Conservation (phyloP, 2,113 vertebrate genomes). For the Rousettus leschenaultii region DNA sequence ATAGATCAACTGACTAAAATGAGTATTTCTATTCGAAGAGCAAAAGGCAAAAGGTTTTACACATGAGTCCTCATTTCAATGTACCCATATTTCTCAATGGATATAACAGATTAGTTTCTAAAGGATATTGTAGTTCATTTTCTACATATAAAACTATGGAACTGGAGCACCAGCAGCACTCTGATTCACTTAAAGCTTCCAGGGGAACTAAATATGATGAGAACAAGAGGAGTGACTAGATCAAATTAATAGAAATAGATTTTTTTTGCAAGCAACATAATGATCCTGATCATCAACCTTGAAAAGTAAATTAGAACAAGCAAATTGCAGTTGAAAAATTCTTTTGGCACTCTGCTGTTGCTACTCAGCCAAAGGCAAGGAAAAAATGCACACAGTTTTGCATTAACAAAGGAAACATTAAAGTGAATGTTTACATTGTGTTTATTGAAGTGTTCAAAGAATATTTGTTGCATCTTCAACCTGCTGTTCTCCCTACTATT, state of each 20-base stretch:
- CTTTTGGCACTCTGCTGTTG: constrained; percentile 85
- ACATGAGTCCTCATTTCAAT: neutral
- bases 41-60: constrained; percentile 50
- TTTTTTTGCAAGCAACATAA: constrained; percentile 78
- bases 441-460: constrained; percentile 80
- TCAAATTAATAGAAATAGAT: constrained; percentile 83
- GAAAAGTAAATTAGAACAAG: constrained; percentile 88
- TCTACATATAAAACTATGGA: constrained; percentile 72
- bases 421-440: constrained; percentile 81
- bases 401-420: constrained; percentile 82
- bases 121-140: constrained; percentile 44
- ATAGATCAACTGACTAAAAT: neutral
- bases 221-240: constrained; percentile 79
- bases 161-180: constrained; percentile 64
- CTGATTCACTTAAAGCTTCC: constrained; percentile 81
- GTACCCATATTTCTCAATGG: constrained; percentile 73
- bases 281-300: constrained; percentile 80
- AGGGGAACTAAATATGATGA: constrained; percentile 78
- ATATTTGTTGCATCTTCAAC: constrained; percentile 78
- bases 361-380: constrained; percentile 79
- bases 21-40: constrained; percentile 31
- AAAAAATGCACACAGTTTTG: constrained; percentile 69
- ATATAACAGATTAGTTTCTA: constrained; percentile 73
- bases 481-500: constrained; percentile 40
- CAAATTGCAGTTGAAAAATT: constrained; percentile 87